Conservation (phyloP, 1,140 invertebrate species). For the Propsilocerus akamusi region DNA sequence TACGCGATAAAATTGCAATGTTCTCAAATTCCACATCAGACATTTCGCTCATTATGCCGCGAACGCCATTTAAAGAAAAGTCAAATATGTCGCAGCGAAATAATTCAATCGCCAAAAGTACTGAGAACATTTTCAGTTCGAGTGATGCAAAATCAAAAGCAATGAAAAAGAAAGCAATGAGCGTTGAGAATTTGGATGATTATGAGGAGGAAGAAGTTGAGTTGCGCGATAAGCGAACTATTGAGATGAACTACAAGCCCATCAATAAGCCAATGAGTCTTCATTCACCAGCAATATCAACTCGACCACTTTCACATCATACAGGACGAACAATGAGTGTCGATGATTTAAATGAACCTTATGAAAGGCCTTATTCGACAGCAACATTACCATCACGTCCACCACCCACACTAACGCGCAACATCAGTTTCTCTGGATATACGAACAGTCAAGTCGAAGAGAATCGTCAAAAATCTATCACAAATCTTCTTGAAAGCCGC, state of each 20-base stretch:
- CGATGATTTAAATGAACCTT: constrained; percentile 9
- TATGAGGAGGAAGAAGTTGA: background rate
- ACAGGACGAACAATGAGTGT: background rate
- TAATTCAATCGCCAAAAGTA: constrained; percentile 43
- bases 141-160: constrained; percentile 9
- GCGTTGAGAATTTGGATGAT: constrained; percentile 21
- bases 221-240: background rate
- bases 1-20: constrained; percentile 75
- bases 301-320: background rate
- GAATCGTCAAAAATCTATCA: constrained; percentile 13
- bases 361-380: constrained; percentile 10
- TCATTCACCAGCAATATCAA: background rate
- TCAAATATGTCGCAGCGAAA: constrained; percentile 74
- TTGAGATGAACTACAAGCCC: background rate
- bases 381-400: constrained; percentile 15
- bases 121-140: constrained; percentile 29
- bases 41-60: constrained; percentile 15
- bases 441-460: background rate
- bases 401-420: constrained; percentile 21
- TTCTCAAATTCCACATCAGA: constrained; percentile 35
- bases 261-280: background rate
- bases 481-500: constrained; percentile 45
- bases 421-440: constrained; percentile 30
- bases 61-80: constrained; percentile 52
- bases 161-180: constrained; percentile 21